These are phyloP conservation scores for Apamea sordens DNA, from an alignment of 2,888 invertebrate species.

Conservation along the genomic window DNA sequence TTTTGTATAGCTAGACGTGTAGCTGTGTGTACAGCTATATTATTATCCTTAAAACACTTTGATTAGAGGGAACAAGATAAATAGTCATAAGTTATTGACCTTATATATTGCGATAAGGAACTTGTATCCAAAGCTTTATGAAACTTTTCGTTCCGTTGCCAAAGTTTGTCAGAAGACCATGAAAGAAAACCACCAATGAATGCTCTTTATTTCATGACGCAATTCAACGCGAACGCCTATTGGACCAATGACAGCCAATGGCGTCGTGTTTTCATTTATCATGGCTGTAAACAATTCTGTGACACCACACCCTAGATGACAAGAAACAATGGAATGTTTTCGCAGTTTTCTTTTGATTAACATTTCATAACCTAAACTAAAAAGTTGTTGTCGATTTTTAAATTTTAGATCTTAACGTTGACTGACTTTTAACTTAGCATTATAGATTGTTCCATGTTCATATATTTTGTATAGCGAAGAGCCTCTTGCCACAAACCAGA, in stretches of 20 bases:
- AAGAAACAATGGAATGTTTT: not conserved
- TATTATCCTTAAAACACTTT: too few species aligned
- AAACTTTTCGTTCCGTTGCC: not conserved
- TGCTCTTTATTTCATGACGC: not conserved
- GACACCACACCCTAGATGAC: conserved; percentile 30
- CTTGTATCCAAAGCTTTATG: not conserved
- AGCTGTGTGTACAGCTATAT: too few species aligned
- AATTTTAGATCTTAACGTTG: not conserved
- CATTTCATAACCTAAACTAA: not conserved
- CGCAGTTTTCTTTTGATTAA: not conserved
- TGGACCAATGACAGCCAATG: conserved; percentile 40
- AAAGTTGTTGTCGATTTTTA: too few species aligned
- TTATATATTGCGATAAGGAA: not conserved
- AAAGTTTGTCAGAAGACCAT: not conserved
- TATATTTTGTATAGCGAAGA: not conserved
- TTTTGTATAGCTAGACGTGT: too few species aligned
- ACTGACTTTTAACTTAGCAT: not conserved
- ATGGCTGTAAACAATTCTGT: not conserved
- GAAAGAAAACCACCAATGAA: conserved; percentile 26
- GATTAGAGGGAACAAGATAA: not conserved
- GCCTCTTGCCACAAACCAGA: not conserved
- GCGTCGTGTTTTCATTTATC: not conserved
- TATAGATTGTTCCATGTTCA: not conserved
- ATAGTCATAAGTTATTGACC: not conserved
- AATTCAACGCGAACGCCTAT: conserved; percentile 7